Evolutionary conservation across 2,797 vertebrate genomes (phyloP).

Genomic region (Notamacropus eugenii): DNA sequence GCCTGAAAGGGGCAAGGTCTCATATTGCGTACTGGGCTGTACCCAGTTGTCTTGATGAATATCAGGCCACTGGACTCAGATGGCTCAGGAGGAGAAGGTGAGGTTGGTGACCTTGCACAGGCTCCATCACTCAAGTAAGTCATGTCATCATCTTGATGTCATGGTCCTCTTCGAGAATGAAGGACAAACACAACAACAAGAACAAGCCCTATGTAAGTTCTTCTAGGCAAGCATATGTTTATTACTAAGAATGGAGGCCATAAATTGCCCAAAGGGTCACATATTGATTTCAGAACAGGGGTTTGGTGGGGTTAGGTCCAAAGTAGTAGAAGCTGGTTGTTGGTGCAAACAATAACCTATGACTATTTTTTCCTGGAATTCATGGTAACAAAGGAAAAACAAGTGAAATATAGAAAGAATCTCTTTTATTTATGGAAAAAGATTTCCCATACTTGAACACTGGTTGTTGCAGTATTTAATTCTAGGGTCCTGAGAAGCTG

Average conservation of each 20-base stretch:
- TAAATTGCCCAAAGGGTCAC: not conserved
- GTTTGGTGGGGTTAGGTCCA: not conserved
- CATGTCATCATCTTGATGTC: too few relatives aligned
- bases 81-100: too few relatives aligned
- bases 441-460: not conserved
- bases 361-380: conserved; percentile 26
- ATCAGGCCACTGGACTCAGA: too few relatives aligned
- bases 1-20: too few relatives aligned
- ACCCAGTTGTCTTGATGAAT: too few relatives aligned
- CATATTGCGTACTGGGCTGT: too few relatives aligned
- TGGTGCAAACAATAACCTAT: not conserved
- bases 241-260: not conserved
- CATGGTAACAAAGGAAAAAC: not conserved
- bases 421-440: conserved; percentile 42
- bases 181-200: too few relatives aligned
- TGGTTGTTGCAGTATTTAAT: conserved; percentile 30
- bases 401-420: conserved; percentile 27
- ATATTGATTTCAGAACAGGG: not conserved
- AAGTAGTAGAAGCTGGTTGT: not conserved
- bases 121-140: too few relatives aligned
- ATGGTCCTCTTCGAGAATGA: too few relatives aligned
- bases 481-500: not conserved
- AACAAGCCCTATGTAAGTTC: too few relatives aligned
- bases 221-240: not conserved
- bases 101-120: too few relatives aligned